Evolutionary conservation across 2,113 vertebrate genomes (phyloP).

Genomic region (Scomber japonicus): DNA sequence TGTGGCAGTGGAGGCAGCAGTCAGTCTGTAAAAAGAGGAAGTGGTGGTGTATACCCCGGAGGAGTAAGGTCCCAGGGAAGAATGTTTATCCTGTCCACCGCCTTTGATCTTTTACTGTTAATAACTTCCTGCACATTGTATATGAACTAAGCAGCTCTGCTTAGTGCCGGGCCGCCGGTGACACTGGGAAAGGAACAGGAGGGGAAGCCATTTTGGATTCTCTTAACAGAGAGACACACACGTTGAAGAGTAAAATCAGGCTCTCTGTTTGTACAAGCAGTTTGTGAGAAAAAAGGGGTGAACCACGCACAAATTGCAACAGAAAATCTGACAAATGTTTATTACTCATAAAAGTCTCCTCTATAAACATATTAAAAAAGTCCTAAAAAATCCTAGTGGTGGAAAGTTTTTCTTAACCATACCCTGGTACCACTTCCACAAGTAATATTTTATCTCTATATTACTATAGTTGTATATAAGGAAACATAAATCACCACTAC

Average conservation of each 20-base stretch:
- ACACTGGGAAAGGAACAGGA: conserved; percentile 53
- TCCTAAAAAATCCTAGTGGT: too few relatives aligned
- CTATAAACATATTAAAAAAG: too few relatives aligned
- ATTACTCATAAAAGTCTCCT: too few relatives aligned
- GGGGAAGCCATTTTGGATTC: conserved; percentile 47
- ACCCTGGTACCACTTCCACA: too few relatives aligned
- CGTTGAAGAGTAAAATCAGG: not conserved
- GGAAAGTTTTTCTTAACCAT: too few relatives aligned
- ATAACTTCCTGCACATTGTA: conserved; percentile 89
- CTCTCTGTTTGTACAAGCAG: not conserved
- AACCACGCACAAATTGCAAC: too few relatives aligned
- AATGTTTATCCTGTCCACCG: conserved; percentile 88
- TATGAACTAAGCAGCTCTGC: conserved; percentile 79
- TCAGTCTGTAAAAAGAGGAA: conserved; percentile 85
- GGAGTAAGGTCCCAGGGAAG: conserved; percentile 83
- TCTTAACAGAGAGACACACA: not conserved
- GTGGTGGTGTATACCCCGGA: conserved; percentile 83
- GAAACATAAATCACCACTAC: too few relatives aligned
- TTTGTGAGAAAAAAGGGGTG: too few relatives aligned
- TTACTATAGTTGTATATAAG: too few relatives aligned
- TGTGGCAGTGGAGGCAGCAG: conserved; percentile 78
- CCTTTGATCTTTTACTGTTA: conserved; percentile 89
- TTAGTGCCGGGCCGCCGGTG: conserved; percentile 24
- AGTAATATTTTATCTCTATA: too few relatives aligned
- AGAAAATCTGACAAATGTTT: too few relatives aligned